A percentile compares a stretch with the other conserved stretches of the same genome.
These are phyloP conservation scores for Sturnira hondurensis DNA, from an alignment of 2,113 vertebrate genomes.

Conservation along the genomic window DNA sequence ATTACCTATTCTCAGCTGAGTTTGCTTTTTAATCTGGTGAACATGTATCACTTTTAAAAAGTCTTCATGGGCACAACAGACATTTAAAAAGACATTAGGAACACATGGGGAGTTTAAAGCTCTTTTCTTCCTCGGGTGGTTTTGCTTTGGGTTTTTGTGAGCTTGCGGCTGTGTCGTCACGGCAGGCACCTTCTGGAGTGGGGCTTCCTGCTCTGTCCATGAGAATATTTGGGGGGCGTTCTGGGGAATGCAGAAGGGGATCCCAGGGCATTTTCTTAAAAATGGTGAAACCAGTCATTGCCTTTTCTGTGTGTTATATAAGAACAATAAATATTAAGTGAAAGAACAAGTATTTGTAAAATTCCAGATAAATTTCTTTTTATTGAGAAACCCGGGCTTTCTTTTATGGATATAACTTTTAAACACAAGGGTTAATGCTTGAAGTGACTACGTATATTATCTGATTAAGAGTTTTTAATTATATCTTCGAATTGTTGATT, in stretches of 20 bases:
- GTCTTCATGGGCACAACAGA: not conserved
- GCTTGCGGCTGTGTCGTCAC: not conserved
- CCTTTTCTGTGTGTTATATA: not conserved
- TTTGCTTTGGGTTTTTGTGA: not conserved
- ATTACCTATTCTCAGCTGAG: not conserved
- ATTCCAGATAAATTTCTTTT: not conserved
- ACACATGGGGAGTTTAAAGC: not conserved
- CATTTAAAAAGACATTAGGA: conserved; percentile 20
- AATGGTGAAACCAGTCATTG: not conserved
- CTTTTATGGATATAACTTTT: not conserved
- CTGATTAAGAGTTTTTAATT: not conserved
- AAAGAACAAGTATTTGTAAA: not conserved
- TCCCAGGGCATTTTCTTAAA: not conserved
- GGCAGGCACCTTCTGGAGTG: not conserved
- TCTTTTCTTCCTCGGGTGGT: not conserved
- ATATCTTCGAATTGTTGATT: not conserved
- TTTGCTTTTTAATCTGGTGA: conserved; percentile 30
- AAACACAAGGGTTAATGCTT: not conserved
- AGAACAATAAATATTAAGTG: not conserved
- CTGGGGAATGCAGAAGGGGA: not conserved
- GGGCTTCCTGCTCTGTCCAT: not conserved
- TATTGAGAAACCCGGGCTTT: not conserved
- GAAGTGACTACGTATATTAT: not conserved
- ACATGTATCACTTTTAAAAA: not conserved
- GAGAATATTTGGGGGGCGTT: not conserved